Conservation (phyloP, 1,140 invertebrate genomes). For the Calliopsis andreniformis region DNA sequence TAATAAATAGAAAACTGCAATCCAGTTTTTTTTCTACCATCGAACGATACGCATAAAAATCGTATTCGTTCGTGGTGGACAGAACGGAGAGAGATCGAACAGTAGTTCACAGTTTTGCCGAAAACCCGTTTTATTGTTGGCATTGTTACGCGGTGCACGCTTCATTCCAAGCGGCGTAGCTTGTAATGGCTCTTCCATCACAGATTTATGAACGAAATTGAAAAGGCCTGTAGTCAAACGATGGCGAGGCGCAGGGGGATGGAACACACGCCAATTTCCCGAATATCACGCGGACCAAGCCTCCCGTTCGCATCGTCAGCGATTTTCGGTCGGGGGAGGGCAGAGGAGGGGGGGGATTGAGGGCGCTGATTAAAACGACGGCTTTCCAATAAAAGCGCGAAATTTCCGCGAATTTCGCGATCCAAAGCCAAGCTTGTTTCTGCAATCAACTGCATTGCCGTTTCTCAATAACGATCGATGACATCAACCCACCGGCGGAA, state of each 20-base stretch:
- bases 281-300: slow-evolving; percentile 58
- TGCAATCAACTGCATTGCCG: slow-evolving; percentile 61
- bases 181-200: slow-evolving; percentile 64
- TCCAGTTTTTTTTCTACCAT: too few relatives aligned
- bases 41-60: too few relatives aligned
- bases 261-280: slow-evolving; percentile 58
- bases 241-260: not conserved
- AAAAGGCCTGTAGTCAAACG: slow-evolving; percentile 56
- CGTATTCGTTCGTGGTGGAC: too few relatives aligned
- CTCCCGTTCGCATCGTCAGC: slow-evolving; percentile 58
- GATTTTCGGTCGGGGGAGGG: slow-evolving; percentile 56
- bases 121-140: slow-evolving; percentile 45
- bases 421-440: slow-evolving; percentile 56
- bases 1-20: too few relatives aligned
- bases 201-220: slow-evolving; percentile 68
- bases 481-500: slow-evolving; percentile 37
- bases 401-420: slow-evolving; percentile 58
- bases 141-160: slow-evolving; percentile 57
- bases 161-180: slow-evolving; percentile 54
- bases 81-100: not conserved
- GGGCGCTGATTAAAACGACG: slow-evolving; percentile 65
- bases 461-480: slow-evolving; percentile 58
- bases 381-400: slow-evolving; percentile 62
- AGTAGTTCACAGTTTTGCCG: slow-evolving; percentile 43
- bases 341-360: not conserved